Conservation (phyloP, 1,140 invertebrate species). For the Bombus pascuorum region DNA sequence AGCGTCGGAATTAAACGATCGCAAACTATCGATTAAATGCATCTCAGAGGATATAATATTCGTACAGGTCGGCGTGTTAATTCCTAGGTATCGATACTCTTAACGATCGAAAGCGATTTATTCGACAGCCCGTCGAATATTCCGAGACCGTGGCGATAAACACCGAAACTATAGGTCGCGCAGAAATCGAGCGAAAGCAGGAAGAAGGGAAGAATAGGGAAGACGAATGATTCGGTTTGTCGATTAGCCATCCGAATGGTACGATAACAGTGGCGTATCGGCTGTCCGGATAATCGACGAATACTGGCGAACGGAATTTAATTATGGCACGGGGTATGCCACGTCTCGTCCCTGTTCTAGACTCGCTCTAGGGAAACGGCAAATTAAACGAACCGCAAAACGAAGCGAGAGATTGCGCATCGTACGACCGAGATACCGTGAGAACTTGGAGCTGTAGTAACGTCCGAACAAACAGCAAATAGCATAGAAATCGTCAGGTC, state of each 20-base stretch:
- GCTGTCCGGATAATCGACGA: constrained; percentile 21
- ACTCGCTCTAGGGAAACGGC: not conserved
- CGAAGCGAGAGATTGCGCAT: constrained; percentile 7
- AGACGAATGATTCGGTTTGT: not conserved
- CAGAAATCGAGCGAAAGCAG: too few species aligned
- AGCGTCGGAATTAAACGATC: not conserved
- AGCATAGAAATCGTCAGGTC: not conserved
- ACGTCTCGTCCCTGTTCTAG: not conserved
- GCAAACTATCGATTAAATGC: not conserved
- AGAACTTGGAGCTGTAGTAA: not conserved
- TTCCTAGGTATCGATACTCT: not conserved
- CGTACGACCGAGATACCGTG: not conserved
- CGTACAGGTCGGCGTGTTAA: not conserved
- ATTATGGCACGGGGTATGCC: not conserved
- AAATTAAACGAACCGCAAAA: constrained; percentile 26
- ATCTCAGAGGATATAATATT: not conserved
- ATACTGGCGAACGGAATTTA: constrained; percentile 28
- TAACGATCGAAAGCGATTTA: too few species aligned
- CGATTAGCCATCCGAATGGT: not conserved
- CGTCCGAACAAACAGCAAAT: constrained; percentile 12
- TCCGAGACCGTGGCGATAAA: too few species aligned
- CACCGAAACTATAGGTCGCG: too few species aligned
- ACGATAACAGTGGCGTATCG: constrained; percentile 24
- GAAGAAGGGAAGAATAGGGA: not conserved
- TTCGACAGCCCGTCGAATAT: too few species aligned